These are phyloP conservation scores for Clunio marinus DNA, from an alignment of 2,888 invertebrate species.

Conservation along the genomic window DNA sequence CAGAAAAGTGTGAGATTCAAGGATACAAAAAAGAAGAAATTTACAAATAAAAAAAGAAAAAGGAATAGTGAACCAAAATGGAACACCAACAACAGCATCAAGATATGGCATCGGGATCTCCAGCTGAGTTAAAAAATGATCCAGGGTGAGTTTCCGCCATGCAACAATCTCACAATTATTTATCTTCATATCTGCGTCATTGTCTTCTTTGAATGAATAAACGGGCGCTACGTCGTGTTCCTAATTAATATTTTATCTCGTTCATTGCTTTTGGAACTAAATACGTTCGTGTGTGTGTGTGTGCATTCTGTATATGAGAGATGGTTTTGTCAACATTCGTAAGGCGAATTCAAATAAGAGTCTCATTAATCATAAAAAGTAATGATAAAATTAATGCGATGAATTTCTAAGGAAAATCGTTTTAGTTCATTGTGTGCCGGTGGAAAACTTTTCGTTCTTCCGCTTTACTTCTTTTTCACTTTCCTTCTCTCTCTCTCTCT, in stretches of 20 bases:
- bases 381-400: constrained; percentile 35
- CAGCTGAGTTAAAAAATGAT: constrained; percentile 38
- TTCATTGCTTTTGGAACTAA: neutral
- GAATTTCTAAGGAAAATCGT: neutral
- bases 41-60: neutral
- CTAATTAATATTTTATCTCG: constrained; percentile 36
- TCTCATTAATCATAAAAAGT: constrained; percentile 36
- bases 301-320: neutral
- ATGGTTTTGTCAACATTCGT: constrained; percentile 14
- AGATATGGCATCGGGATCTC: constrained; percentile 37
- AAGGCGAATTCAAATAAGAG: constrained; percentile 26
- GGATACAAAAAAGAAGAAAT: neutral
- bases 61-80: constrained; percentile 22
- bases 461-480: neutral
- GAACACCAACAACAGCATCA: constrained; percentile 37
- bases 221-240: constrained; percentile 30
- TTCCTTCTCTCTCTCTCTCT: neutral
- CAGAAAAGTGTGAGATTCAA: no score
- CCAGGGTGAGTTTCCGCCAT: constrained; percentile 25
- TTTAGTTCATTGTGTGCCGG: constrained; percentile 8
- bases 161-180: constrained; percentile 13
- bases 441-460: no score
- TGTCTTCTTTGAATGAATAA: constrained; percentile 1
- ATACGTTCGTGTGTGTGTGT: constrained; percentile 1
- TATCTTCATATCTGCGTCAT: constrained; percentile 5